Evolutionary conservation across 2,888 invertebrate species (phyloP), one percentile per base, ranked within the genome.

Genomic region (Petrophora chlorosata): DNA sequence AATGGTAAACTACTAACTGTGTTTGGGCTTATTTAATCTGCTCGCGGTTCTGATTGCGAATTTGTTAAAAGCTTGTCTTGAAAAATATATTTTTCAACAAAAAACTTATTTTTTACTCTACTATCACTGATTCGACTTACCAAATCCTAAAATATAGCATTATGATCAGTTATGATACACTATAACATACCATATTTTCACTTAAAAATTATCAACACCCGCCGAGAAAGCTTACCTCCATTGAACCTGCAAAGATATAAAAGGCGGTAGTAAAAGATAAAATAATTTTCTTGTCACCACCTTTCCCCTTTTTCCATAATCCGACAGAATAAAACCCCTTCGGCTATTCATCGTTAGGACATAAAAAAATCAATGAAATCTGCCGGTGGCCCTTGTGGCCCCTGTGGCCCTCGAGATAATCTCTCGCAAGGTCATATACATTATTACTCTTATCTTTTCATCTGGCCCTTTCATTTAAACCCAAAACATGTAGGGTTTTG

Each of bases 291-390:
- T 19, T 43, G 23, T 22, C 39, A 34, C 45, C 52, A 33, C 54
- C 46, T 41, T 45, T 28, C 36, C 35, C 34, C 35, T 16, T 34
- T 47, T 41, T 38, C 25, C 48, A 23, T 57, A 57, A 52, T 53
- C 59, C 35, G 38, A 14, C 26, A 49, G 49, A 56, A 55, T 55
- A 55, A 53, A 58, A 58, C 47, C 50, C 56, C 43, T 52, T 42
- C 42, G 57, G 52, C 59, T 48, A 56, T 61, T 57, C 56, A 61
- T 57, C 43, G 52, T 32, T 29, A 29, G 39, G 44, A 46, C 35
- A 54, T 50, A 47, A 52, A 59, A 61, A 50, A 56, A 59, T 41
- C 40, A 50, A 47, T 51, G 49, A 32, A 40, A 49, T 44, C 41
- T 55, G 47, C 34, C 42, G 25, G 41, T 34, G 33, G 39, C 39